A percentile compares a stretch with the other conserved stretches of the same genome.
phyloP scores from a whole-genome alignment of 2,113 vertebrate genomes.

The Otus sunia region DNA sequence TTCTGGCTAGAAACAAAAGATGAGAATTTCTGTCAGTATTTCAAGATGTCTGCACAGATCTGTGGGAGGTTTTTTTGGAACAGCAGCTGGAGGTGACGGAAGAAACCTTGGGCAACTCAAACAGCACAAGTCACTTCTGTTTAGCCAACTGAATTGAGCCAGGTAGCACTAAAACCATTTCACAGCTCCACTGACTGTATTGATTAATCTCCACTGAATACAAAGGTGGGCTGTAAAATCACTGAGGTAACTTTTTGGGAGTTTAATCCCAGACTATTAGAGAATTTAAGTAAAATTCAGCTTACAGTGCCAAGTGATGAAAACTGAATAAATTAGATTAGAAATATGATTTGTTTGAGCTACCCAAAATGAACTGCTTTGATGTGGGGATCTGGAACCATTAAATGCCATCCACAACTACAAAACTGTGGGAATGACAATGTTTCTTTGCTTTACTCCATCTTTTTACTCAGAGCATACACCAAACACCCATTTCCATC shows the following conservation, averaged over 20 bases:
- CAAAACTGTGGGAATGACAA: neutral
- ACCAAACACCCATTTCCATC: neutral
- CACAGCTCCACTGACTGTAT: neutral
- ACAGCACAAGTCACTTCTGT: neutral
- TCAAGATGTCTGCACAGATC: neutral
- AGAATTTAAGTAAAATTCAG: neutral
- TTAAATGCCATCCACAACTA: neutral
- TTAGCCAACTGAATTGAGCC: neutral
- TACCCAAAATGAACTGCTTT: neutral
- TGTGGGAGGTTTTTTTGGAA: neutral
- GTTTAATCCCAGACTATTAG: neutral
- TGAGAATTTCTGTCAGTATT: conserved; percentile 13
- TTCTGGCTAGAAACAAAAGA: conserved; percentile 82
- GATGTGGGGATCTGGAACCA: neutral
- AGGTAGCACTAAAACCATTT: neutral
- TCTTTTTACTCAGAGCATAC: neutral
- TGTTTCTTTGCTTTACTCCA: neutral
- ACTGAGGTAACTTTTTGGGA: neutral
- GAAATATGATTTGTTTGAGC: neutral
- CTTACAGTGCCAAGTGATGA: neutral
- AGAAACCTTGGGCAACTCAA: neutral
- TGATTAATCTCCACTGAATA: neutral
- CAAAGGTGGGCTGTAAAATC: neutral
- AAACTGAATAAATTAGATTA: neutral
- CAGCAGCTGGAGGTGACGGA: neutral